A percentile compares a stretch with the other conserved stretches of the same genome.
These are phyloP conservation scores for Willisornis vidua DNA, from an alignment of 2,113 vertebrate genomes.

Conservation along the genomic window DNA sequence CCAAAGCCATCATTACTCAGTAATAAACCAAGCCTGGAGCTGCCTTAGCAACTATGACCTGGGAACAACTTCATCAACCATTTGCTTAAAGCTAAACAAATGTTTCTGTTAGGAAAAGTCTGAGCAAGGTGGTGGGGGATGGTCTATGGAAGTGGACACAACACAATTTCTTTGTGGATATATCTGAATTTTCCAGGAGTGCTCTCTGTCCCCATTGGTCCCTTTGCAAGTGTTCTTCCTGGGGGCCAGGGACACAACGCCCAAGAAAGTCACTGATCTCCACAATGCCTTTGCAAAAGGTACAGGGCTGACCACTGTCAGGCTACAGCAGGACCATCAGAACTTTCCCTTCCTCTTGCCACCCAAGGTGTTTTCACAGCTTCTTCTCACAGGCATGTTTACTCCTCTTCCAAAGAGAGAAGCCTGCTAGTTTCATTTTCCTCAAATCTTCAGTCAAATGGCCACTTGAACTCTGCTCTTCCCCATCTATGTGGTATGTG, in stretches of 20 bases:
- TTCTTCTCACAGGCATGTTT: neutral
- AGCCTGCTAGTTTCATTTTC: neutral
- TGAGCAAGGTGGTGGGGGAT: no score
- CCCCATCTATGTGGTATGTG: neutral
- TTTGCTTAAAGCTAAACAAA: neutral
- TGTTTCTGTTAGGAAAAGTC: neutral
- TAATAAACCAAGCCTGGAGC: slow-evolving; percentile 15
- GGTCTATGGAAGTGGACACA: neutral
- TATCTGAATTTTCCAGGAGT: neutral
- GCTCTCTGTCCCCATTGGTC: neutral
- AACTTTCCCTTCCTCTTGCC: neutral
- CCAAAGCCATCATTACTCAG: neutral
- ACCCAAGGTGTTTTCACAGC: neutral
- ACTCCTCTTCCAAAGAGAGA: neutral
- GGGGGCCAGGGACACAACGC: no score
- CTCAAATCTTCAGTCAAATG: neutral
- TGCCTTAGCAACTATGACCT: neutral
- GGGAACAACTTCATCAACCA: neutral
- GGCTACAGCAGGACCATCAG: neutral
- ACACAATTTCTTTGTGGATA: neutral
- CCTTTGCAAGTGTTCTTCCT: neutral
- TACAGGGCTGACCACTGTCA: neutral
- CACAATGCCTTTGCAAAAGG: neutral
- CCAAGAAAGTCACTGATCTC: neutral
- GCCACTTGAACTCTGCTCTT: neutral